Evolutionary conservation across 2,113 vertebrate genomes (phyloP).

Genomic region (human): DNA sequence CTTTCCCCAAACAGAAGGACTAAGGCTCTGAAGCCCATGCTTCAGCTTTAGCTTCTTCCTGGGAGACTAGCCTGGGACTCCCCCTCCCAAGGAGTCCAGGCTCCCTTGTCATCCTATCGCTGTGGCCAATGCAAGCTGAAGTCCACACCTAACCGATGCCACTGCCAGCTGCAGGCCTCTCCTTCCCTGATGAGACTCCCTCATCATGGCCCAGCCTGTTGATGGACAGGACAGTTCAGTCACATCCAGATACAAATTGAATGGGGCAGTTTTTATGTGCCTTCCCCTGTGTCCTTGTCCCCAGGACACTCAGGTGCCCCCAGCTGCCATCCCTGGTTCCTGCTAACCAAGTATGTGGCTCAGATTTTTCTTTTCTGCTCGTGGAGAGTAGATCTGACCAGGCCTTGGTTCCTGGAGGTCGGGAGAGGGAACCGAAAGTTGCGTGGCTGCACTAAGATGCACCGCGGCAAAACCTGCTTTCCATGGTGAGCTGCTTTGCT

Average conservation of each 20-base stretch:
- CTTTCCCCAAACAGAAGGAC: neutral
- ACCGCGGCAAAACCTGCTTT: neutral
- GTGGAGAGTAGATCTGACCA: neutral
- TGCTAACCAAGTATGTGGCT: neutral
- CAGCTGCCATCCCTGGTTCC: neutral
- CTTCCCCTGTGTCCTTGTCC: neutral
- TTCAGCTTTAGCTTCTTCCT: neutral
- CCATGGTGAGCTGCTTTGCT: neutral
- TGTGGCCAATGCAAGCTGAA: neutral
- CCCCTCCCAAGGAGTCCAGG: neutral
- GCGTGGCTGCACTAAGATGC: rapidly evolving
- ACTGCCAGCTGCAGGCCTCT: neutral
- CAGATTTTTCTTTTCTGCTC: neutral
- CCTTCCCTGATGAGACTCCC: neutral
- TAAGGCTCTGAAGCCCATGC: neutral
- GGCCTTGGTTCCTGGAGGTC: rapidly evolving
- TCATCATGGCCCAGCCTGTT: neutral
- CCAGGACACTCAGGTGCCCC: neutral
- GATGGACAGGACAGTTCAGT: neutral
- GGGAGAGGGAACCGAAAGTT: no score
- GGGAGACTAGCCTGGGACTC: neutral
- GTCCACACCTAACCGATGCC: neutral
- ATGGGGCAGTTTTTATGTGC: no score
- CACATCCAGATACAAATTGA: neutral
- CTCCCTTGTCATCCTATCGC: neutral